Base-by-base conservation (phyloP, 2,888 invertebrate genomes). In the Melitaea athalia region DNA sequence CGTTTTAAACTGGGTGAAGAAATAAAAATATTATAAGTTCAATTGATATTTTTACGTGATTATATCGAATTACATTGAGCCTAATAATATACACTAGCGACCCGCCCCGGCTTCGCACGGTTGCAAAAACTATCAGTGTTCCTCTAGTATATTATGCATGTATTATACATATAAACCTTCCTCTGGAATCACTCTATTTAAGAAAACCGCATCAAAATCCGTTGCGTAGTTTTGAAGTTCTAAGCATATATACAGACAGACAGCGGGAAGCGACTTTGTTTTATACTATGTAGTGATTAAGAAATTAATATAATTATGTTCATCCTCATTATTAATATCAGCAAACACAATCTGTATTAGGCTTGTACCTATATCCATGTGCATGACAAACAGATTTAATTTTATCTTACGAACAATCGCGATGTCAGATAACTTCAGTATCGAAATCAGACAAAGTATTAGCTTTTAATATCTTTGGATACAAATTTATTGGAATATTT, bases 271-370 rank as follows among this genome's bases (percentile, higher is more conserved):
- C n/a, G n/a, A n/a, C n/a, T n/a, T n/a, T n/a, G n/a, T n/a, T n/a
- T n/a, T n/a, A n/a, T n/a, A n/a, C n/a, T n/a, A n/a, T n/a, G n/a
- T n/a, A n/a, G n/a, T n/a, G n/a, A n/a, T n/a, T n/a, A n/a, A n/a
- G n/a, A n/a, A n/a, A n/a, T n/a, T n/a, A n/a, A n/a, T n/a, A n/a
- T n/a, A n/a, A n/a, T n/a, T n/a, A n/a, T n/a, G n/a, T n/a, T n/a
- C n/a, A n/a, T n/a, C 49, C 24, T 42, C 65, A 55, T 68, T 65
- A 55, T 65, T 63, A 59, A 63, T 68, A 65, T 68, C 69, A 63
- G 66, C 57, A 63, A 64, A 62, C 68, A 71, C 31, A 49, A 63
- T 69, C 68, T 61, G 55, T 17, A 68, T 68, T 52, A 47, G 47
- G n/a, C 47, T 15, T 14, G 17, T 15, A n/a, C n/a, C n/a, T n/a